Conservation (phyloP, 2,797 vertebrate species). For the Delichon dasypus region DNA sequence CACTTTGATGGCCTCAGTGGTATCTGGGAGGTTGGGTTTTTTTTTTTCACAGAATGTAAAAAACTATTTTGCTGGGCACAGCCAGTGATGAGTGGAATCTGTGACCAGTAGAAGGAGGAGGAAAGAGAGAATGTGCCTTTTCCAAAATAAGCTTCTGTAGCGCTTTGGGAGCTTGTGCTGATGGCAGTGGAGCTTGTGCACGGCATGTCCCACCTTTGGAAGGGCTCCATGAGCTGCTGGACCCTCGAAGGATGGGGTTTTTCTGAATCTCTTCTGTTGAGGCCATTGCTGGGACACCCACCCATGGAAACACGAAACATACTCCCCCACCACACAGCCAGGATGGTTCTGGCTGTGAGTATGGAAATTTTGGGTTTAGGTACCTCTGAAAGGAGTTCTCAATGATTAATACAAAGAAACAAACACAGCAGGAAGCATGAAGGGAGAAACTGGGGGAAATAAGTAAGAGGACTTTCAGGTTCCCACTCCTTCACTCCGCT, state of each 20-base stretch:
- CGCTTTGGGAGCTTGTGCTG: neutral
- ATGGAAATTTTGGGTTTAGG: neutral
- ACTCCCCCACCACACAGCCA: neutral
- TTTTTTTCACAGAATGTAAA: neutral
- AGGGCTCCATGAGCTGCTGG: neutral
- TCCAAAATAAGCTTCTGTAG: neutral
- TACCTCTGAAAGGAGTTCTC: neutral
- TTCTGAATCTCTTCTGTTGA: neutral
- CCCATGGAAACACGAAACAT: neutral
- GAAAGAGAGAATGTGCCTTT: neutral
- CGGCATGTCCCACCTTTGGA: neutral
- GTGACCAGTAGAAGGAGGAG: neutral
- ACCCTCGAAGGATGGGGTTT: accelerated
- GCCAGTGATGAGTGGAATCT: neutral
- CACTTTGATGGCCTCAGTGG: neutral
- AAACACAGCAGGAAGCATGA: neutral
- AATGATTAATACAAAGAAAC: neutral
- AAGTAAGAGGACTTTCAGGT: neutral
- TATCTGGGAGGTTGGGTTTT: neutral
- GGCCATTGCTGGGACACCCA: neutral
- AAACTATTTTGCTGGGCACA: neutral
- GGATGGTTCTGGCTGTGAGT: neutral
- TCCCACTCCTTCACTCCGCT: neutral
- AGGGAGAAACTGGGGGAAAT: neutral
- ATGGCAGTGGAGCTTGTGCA: neutral